Percentiles rank a stretch among this genome's conserved stretches.
These are phyloP conservation scores for Holacanthus passer DNA, from an alignment of 2,113 vertebrate species.

Conservation along the genomic window DNA sequence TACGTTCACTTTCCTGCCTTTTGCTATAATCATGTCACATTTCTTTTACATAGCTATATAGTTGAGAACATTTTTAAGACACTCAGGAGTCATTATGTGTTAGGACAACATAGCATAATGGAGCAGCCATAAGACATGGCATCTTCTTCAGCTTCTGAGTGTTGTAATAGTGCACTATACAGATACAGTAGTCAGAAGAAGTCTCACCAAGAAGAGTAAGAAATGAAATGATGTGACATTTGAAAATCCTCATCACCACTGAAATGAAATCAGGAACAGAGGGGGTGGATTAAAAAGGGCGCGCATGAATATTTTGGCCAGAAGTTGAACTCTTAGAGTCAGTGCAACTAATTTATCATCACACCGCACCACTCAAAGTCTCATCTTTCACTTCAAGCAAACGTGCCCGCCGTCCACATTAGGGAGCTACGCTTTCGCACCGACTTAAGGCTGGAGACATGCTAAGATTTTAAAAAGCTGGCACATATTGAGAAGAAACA, in stretches of 20 bases:
- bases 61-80: neutral
- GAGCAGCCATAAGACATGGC: neutral
- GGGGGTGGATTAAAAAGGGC: conserved; percentile 17
- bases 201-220: neutral
- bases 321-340: conserved; percentile 18
- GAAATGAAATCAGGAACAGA: conserved; percentile 10
- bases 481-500: conserved; percentile 17
- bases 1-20: neutral
- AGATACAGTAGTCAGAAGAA: neutral
- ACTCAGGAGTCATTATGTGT: neutral
- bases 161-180: neutral
- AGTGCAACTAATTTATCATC: neutral
- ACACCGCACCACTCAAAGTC: neutral
- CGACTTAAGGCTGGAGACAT: neutral
- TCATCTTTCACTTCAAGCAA: neutral
- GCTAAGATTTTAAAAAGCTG: neutral
- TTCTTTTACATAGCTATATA: neutral
- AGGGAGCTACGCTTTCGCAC: neutral
- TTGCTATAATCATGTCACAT: neutral
- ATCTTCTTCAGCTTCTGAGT: neutral
- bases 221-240: conserved; percentile 36
- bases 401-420: neutral
- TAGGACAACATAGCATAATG: neutral
- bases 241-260: neutral
- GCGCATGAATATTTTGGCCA: conserved; percentile 1